Evolutionary conservation across 2,888 invertebrate genomes (phyloP).

Genomic region (Drosophila recens): DNA sequence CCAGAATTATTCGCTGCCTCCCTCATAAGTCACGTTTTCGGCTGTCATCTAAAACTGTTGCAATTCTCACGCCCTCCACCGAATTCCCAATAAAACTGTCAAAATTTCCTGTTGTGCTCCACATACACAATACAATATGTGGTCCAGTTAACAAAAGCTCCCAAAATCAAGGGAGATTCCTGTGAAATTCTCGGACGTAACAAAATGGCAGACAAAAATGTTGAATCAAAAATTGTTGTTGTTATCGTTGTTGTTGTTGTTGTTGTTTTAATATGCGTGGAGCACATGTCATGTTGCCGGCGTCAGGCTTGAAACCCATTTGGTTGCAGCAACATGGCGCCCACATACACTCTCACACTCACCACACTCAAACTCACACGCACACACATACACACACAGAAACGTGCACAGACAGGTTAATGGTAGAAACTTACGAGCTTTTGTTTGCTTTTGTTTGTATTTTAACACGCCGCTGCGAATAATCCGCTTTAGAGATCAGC

Average conservation of each 20-base stretch:
- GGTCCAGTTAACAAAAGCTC: not conserved
- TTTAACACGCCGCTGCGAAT: slow-evolving; percentile 54
- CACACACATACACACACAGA: not conserved
- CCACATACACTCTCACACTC: slow-evolving; percentile 33
- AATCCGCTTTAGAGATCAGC: slow-evolving; percentile 70
- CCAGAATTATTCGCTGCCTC: not conserved
- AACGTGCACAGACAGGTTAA: slow-evolving; percentile 41
- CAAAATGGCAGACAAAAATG: slow-evolving; percentile 8
- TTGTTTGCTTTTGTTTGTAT: slow-evolving; percentile 52
- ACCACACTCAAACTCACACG: not conserved
- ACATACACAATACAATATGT: slow-evolving; percentile 6
- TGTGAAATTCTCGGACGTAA: not conserved
- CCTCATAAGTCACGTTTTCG: not conserved
- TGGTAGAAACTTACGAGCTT: slow-evolving; percentile 68
- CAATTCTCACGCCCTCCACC: not conserved
- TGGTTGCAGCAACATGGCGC: slow-evolving; percentile 54
- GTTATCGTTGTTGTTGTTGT: slow-evolving; percentile 7
- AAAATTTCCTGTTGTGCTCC: not conserved
- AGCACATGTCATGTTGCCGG: slow-evolving; percentile 34
- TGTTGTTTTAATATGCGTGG: slow-evolving; percentile 6
- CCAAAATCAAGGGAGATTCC: not conserved
- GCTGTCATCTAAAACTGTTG: slow-evolving; percentile 1
- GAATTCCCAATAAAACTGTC: slow-evolving; percentile 8
- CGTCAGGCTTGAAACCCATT: slow-evolving; percentile 47
- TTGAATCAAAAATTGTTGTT: slow-evolving; percentile 5